phyloP scores from a whole-genome alignment of 1,140 invertebrate species.

The Aricia agestis region DNA sequence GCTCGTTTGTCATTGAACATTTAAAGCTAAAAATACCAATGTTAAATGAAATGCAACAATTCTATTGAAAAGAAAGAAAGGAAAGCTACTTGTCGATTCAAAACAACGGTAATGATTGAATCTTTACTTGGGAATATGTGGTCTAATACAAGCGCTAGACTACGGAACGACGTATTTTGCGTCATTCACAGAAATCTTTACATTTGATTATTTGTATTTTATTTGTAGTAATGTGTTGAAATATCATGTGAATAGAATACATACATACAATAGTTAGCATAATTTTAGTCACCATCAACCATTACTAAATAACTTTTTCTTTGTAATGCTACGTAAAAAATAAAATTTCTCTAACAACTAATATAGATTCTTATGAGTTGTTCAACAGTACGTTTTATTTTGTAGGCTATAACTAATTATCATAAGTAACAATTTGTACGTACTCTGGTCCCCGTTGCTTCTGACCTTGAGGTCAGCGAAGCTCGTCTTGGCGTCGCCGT shows the following conservation, averaged over 20 bases:
- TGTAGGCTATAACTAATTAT: neutral
- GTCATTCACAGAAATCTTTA: neutral
- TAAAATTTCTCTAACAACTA: too few relatives aligned
- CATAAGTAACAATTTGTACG: neutral
- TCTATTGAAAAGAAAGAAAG: neutral
- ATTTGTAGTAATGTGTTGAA: neutral
- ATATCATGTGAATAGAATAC: neutral
- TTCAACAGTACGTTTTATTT: neutral
- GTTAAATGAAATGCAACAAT: constrained; percentile 1
- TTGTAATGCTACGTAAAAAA: too few relatives aligned
- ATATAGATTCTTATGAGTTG: too few relatives aligned
- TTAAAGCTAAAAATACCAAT: constrained; percentile 5
- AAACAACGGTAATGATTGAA: constrained; percentile 5
- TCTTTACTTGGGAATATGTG: constrained; percentile 55
- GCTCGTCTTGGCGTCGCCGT: constrained; percentile 79
- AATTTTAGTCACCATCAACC: neutral
- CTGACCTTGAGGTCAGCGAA: constrained; percentile 83
- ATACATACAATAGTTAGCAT: neutral
- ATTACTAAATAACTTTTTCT: neutral
- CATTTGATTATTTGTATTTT: neutral
- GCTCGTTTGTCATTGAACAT: neutral
- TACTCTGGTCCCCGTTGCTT: constrained; percentile 71
- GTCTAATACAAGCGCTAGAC: constrained; percentile 30
- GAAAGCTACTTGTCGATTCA: constrained; percentile 6
- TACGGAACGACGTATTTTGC: neutral